Conservation (phyloP, 2,888 invertebrate species). For the Zelleria hepariella region DNA sequence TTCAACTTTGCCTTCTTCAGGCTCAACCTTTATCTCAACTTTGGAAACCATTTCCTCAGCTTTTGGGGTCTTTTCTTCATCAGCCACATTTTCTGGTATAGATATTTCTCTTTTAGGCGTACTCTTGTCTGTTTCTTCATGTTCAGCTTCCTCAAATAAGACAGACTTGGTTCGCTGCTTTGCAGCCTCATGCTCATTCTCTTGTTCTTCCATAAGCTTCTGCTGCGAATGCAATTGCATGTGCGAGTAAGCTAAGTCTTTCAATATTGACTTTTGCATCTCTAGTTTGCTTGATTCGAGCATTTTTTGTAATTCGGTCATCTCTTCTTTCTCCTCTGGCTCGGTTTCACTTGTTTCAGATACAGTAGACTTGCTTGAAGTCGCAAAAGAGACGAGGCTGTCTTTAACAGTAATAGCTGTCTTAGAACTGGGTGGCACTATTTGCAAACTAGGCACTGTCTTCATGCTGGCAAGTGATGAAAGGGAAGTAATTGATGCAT, state of each 20-base stretch:
- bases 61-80: not conserved
- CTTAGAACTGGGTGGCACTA: slow-evolving; percentile 33
- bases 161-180: slow-evolving; percentile 3
- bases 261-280: slow-evolving; percentile 53
- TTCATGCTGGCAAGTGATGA: slow-evolving; percentile 19
- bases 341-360: slow-evolving; percentile 20
- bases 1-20: not conserved
- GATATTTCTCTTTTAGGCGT: not conserved
- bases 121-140: not conserved
- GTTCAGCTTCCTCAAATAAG: slow-evolving; percentile 11
- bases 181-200: not conserved
- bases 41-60: not conserved
- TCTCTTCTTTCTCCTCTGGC: slow-evolving; percentile 23
- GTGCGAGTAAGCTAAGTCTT: slow-evolving; percentile 46
- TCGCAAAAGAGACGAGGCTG: slow-evolving; percentile 47
- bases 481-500: not conserved
- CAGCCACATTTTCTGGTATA: not conserved
- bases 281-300: slow-evolving; percentile 46
- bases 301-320: slow-evolving; percentile 34
- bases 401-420: slow-evolving; percentile 28
- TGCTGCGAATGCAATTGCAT: slow-evolving; percentile 8
- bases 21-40: not conserved
- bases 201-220: slow-evolving; percentile 2
- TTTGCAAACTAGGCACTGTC: slow-evolving; percentile 45
- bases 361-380: slow-evolving; percentile 38